A percentile compares a stretch with the other conserved stretches of the same genome.
phyloP scores from a whole-genome alignment of 2,888 invertebrate species.

The Anorthoa munda region DNA sequence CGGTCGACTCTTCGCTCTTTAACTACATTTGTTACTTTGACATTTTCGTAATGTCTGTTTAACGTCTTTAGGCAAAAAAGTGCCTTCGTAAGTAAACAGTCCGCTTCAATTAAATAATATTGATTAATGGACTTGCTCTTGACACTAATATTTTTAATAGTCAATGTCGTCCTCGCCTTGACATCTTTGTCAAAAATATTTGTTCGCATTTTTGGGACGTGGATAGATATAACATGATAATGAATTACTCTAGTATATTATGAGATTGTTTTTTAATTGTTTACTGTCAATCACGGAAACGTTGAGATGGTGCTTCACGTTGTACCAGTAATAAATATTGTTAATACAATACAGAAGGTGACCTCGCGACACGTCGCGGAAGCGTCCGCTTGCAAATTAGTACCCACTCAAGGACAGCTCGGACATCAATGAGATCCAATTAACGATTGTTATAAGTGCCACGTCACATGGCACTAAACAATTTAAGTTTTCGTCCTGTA shows the following conservation, averaged over 20 bases:
- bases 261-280: conserved; percentile 51
- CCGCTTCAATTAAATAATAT: conserved; percentile 49
- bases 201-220: conserved; percentile 49
- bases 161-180: conserved; percentile 54
- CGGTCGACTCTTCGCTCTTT: conserved; percentile 73
- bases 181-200: conserved; percentile 52
- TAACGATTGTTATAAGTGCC: conserved; percentile 63
- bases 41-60: conserved; percentile 53
- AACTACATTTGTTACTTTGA: conserved; percentile 65
- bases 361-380: conserved; percentile 83
- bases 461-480: conserved; percentile 49
- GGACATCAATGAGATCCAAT: conserved; percentile 69
- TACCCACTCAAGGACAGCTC: conserved; percentile 78
- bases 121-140: conserved; percentile 58
- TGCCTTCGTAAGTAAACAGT: conserved; percentile 25
- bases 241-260: conserved; percentile 2
- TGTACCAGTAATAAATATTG: conserved; percentile 70
- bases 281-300: conserved; percentile 76
- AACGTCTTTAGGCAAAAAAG: conserved; percentile 37
- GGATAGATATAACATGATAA: conserved; percentile 9
- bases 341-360: conserved; percentile 72
- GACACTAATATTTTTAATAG: conserved; percentile 48
- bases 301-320: conserved; percentile 62
- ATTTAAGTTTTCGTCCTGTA: conserved; percentile 40
- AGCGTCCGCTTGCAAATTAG: conserved; percentile 87